These are phyloP conservation scores for Chloroceryle aenea DNA, from an alignment of 2,113 vertebrate species.

Conservation along the genomic window DNA sequence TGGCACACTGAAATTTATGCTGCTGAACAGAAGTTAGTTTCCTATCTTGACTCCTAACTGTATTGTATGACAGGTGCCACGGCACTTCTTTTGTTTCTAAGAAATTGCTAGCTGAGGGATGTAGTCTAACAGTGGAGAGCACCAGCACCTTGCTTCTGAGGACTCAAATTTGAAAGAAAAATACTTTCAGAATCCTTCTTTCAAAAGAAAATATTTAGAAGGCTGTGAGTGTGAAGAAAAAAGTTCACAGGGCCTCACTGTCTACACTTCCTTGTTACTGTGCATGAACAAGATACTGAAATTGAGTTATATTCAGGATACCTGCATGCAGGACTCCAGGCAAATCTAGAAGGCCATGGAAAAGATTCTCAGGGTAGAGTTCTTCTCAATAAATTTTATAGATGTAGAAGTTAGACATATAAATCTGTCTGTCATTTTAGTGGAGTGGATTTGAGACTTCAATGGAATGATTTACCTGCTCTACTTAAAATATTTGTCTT, in stretches of 20 bases:
- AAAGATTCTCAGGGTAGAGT: background rate
- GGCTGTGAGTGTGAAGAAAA: background rate
- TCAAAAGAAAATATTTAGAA: background rate
- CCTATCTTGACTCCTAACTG: background rate
- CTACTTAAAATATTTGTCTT: background rate
- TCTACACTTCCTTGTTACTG: background rate
- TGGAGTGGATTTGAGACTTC: background rate
- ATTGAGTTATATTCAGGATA: background rate
- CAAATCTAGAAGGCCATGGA: background rate
- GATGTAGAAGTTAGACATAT: background rate
- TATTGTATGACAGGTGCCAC: background rate
- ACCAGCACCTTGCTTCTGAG: background rate
- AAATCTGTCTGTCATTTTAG: background rate
- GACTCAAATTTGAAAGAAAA: background rate
- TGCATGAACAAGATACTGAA: background rate
- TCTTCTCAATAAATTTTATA: background rate
- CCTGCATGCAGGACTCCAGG: background rate
- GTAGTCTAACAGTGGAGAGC: background rate
- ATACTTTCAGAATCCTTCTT: background rate
- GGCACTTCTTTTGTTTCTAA: background rate
- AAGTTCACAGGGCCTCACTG: background rate
- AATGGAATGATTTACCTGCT: background rate
- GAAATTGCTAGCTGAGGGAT: background rate
- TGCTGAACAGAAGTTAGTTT: background rate
- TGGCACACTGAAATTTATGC: background rate